phyloP scores from a whole-genome alignment of 2,113 vertebrate genomes.

The Catharus bicknelli region DNA sequence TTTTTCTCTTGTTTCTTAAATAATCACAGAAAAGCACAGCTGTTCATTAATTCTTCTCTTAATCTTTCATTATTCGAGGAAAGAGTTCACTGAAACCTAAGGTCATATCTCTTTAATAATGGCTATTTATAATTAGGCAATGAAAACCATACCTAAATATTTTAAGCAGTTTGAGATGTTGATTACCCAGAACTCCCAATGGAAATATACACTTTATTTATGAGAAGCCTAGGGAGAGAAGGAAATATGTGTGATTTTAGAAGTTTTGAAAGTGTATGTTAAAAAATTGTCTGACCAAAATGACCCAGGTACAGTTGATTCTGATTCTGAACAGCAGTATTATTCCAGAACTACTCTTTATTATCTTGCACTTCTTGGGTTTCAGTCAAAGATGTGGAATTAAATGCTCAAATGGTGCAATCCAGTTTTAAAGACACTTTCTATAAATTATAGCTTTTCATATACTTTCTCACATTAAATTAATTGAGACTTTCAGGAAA shows the following conservation, averaged over 20 bases:
- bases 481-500: background rate
- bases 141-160: conserved; percentile 12
- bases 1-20: background rate
- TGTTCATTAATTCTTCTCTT: background rate
- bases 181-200: background rate
- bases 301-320: background rate
- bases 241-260: background rate
- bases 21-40: background rate
- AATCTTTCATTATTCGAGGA: background rate
- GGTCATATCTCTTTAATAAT: background rate
- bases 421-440: background rate
- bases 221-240: background rate
- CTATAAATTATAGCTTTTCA: background rate
- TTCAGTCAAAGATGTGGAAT: background rate
- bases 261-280: background rate
- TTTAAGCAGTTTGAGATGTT: conserved; percentile 23
- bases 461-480: background rate
- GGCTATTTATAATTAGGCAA: background rate
- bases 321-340: background rate
- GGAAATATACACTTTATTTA: background rate
- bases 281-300: background rate
- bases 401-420: background rate
- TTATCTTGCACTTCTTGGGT: background rate
- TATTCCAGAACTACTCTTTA: background rate
- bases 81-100: background rate